A percentile compares a stretch with the other conserved stretches of the same genome.
These are phyloP conservation scores for Maniola hyperantus DNA, from an alignment of 2,888 invertebrate genomes.

Conservation along the genomic window DNA sequence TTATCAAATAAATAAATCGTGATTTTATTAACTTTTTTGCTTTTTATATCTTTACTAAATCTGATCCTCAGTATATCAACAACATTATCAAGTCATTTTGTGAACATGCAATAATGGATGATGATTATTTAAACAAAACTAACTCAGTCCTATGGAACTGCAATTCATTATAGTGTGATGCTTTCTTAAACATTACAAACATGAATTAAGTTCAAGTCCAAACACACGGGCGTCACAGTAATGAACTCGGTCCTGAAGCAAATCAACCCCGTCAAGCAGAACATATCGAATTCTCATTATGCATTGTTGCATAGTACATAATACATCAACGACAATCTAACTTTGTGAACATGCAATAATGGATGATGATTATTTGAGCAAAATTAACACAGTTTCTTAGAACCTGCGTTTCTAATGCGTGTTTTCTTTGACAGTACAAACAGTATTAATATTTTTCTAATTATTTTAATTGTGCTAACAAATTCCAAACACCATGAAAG, in stretches of 20 bases:
- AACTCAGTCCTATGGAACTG: neutral
- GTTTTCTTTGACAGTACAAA: neutral
- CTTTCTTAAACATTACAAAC: neutral
- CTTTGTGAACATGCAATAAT: neutral
- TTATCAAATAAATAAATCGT: neutral
- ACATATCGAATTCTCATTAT: too few species aligned
- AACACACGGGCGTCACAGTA: neutral
- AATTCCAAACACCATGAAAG: too few species aligned
- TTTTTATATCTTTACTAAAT: neutral
- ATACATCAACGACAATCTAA: neutral
- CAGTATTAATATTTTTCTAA: too few species aligned
- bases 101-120: neutral
- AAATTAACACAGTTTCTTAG: neutral
- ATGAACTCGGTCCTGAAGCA: slow-evolving; percentile 95
- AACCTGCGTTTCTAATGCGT: neutral
- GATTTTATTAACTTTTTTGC: neutral
- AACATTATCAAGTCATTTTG: neutral
- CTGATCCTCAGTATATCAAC: neutral
- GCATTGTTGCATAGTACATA: too few species aligned
- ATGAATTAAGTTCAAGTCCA: neutral
- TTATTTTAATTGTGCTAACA: too few species aligned
- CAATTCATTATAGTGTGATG: neutral
- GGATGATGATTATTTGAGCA: neutral
- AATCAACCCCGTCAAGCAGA: slow-evolving; percentile 96
- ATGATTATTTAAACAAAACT: neutral